These are phyloP conservation scores for Serripes groenlandicus DNA, from an alignment of 2,888 invertebrate species.

Conservation along the genomic window DNA sequence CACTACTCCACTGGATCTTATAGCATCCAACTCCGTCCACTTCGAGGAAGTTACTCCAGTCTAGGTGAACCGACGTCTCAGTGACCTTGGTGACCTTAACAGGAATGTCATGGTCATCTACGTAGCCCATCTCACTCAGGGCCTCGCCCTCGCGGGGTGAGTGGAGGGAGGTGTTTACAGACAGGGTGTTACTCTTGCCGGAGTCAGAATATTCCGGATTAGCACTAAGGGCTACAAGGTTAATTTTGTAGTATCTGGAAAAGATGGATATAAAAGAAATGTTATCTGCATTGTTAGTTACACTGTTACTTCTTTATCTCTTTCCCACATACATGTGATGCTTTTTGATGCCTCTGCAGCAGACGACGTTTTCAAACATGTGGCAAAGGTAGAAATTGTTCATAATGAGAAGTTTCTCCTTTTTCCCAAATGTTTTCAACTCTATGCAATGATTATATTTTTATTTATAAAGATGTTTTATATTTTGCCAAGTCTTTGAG, in stretches of 20 bases:
- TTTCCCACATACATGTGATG: too few species aligned
- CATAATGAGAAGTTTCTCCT: too few species aligned
- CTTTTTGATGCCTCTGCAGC: too few species aligned
- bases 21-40: constrained; percentile 81
- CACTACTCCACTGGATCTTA: constrained; percentile 85
- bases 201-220: constrained; percentile 82
- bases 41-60: constrained; percentile 84
- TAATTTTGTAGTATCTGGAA: constrained; percentile 84
- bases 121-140: constrained; percentile 71
- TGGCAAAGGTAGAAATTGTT: too few species aligned
- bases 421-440: too few species aligned
- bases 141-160: constrained; percentile 69
- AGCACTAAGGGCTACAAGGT: constrained; percentile 82
- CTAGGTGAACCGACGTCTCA: constrained; percentile 84
- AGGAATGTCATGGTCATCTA: constrained; percentile 80
- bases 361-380: too few species aligned
- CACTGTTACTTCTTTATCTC: too few species aligned
- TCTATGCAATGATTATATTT: too few species aligned
- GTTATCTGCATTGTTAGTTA: too few species aligned
- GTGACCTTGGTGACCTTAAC: constrained; percentile 83
- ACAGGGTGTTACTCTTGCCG: constrained; percentile 82
- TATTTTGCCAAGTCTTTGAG: too few species aligned
- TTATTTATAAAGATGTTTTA: too few species aligned
- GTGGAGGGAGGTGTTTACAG: constrained; percentile 77
- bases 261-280: background rate